A percentile compares a stretch with the other conserved stretches of the same genome.
Conservation (phyloP, 2,113 vertebrate genomes). For the Fregetta grallaria region DNA sequence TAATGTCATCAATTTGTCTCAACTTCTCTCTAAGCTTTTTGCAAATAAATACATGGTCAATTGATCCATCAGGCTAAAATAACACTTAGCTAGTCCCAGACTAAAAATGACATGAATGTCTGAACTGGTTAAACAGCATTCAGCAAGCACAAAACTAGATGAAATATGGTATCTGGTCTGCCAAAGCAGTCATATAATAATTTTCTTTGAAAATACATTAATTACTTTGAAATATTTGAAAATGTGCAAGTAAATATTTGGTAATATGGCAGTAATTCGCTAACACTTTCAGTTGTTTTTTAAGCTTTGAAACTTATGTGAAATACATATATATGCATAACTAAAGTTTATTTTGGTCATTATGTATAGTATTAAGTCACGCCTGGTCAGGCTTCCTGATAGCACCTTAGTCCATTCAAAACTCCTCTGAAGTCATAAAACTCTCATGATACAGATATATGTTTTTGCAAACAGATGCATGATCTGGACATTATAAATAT, state of each 20-base stretch:
- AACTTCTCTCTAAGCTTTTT: neutral
- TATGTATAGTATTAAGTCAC: neutral
- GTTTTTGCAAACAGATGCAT: neutral
- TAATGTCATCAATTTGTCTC: neutral
- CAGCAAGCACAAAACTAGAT: neutral
- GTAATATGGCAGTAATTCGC: neutral
- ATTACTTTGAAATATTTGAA: neutral
- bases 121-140: neutral
- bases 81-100: neutral
- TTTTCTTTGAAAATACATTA: neutral
- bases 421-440: neutral
- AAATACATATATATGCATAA: neutral
- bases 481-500: neutral
- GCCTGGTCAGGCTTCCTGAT: neutral
- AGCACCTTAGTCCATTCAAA: neutral
- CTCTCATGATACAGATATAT: neutral
- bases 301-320: neutral
- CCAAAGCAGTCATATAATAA: neutral
- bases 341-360: neutral
- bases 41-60: neutral
- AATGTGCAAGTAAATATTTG: neutral
- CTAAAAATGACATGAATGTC: neutral
- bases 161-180: neutral
- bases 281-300: neutral
- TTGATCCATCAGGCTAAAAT: neutral